These are phyloP conservation scores for Solea senegalensis DNA, from an alignment of 2,113 vertebrate genomes.

Conservation along the genomic window DNA sequence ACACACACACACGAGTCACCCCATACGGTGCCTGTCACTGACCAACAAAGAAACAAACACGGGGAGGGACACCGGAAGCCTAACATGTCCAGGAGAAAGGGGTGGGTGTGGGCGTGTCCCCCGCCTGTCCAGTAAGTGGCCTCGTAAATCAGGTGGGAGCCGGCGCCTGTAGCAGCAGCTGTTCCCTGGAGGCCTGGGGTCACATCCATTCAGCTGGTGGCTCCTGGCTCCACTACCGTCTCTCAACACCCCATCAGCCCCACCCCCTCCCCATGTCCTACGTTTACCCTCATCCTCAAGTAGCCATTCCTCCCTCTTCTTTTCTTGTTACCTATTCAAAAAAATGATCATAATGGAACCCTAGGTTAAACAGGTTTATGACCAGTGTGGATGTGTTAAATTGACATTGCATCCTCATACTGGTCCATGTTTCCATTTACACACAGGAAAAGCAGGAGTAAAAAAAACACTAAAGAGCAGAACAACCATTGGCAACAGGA, in stretches of 20 bases:
- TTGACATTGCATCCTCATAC: no score
- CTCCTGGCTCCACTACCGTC: slow-evolving; percentile 29
- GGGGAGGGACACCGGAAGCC: slow-evolving; percentile 4
- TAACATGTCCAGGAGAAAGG: slow-evolving; percentile 22
- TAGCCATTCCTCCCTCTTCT: slow-evolving; percentile 28
- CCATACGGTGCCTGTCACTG: slow-evolving; percentile 23
- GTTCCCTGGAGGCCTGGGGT: slow-evolving; percentile 44
- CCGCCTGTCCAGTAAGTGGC: slow-evolving; percentile 29
- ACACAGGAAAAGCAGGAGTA: no score
- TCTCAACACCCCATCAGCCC: slow-evolving; percentile 16
- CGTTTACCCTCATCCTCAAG: slow-evolving; percentile 58
- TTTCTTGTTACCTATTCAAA: background rate
- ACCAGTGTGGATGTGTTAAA: no score
- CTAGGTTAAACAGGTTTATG: no score
- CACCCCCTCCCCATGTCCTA: slow-evolving; percentile 23
- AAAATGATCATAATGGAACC: no score
- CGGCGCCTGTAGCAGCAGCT: slow-evolving; percentile 46
- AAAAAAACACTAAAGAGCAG: no score
- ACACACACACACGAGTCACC: background rate
- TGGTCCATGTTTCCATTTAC: no score
- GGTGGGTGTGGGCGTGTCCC: slow-evolving; percentile 26
- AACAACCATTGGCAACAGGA: no score
- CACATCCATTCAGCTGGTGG: slow-evolving; percentile 64
- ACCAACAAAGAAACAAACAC: slow-evolving; percentile 10
- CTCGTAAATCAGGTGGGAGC: slow-evolving; percentile 64